phyloP scores from a whole-genome alignment of 2,113 vertebrate species.

The Tetrax tetrax region DNA sequence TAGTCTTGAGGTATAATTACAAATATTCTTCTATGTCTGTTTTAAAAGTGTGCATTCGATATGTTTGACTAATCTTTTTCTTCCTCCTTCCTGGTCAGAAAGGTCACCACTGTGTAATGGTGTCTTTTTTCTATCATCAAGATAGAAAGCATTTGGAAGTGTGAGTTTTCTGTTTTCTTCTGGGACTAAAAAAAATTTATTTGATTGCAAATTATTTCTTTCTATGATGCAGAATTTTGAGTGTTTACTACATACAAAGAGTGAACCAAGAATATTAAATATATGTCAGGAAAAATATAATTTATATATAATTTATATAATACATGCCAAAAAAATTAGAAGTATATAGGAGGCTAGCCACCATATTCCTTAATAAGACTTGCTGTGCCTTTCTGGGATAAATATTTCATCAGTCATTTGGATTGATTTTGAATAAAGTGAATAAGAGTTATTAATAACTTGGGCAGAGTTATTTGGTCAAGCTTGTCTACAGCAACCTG shows the following conservation, averaged over 20 bases:
- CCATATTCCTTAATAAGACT: neutral
- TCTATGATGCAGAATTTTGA: neutral
- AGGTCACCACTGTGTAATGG: neutral
- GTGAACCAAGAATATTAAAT: neutral
- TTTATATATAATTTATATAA: neutral
- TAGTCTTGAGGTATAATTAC: neutral
- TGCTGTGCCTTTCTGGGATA: neutral
- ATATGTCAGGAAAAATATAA: neutral
- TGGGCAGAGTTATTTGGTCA: neutral
- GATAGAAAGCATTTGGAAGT: neutral
- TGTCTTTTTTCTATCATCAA: neutral
- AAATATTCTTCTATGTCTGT: neutral
- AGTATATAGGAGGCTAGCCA: neutral
- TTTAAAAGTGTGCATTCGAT: neutral
- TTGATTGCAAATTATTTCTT: neutral
- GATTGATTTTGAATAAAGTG: neutral
- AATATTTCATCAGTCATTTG: neutral
- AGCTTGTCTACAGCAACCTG: neutral
- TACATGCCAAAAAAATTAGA: neutral
- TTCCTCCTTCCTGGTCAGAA: neutral
- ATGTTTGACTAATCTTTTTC: neutral
- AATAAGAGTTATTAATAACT: neutral
- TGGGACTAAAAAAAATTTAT: neutral
- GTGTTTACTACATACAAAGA: neutral
- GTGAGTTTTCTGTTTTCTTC: neutral